These are phyloP conservation scores for Callithrix jacchus DNA, from an alignment of 2,113 vertebrate genomes.

Conservation along the genomic window DNA sequence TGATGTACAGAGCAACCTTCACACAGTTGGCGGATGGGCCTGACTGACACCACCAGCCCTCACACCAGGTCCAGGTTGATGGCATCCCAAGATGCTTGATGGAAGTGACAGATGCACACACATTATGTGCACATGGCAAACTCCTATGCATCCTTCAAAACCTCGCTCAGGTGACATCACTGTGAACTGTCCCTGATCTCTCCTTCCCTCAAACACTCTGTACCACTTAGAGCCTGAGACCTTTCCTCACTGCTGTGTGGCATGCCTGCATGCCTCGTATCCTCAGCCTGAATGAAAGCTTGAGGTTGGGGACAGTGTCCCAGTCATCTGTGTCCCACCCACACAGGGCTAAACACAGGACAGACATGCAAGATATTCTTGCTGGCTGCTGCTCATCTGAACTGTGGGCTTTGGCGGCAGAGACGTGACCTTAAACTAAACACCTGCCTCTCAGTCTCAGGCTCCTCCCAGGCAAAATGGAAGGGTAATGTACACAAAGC, in stretches of 20 bases:
- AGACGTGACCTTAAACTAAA: not conserved
- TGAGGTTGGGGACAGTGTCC: not conserved
- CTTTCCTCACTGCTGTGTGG: not conserved
- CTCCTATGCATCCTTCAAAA: not conserved
- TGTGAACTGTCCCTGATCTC: not conserved
- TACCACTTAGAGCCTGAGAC: not conserved
- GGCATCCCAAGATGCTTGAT: not conserved
- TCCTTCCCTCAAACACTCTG: not conserved
- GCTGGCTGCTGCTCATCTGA: not conserved
- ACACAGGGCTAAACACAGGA: not conserved
- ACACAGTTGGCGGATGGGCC: not conserved
- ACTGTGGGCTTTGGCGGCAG: not conserved
- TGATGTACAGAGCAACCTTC: not conserved
- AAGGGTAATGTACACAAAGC: not conserved
- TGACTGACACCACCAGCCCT: not conserved
- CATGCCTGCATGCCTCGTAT: not conserved
- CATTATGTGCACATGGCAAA: not conserved
- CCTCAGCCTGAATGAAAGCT: not conserved
- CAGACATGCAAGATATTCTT: not conserved
- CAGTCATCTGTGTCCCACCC: not conserved
- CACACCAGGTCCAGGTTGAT: not conserved
- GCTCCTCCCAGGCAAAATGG: not conserved
- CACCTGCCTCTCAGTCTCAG: not conserved
- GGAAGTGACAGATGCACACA: not conserved
- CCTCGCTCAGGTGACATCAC: not conserved